These are phyloP conservation scores for Picathartes gymnocephalus DNA, from an alignment of 2,113 vertebrate genomes.

Conservation along the genomic window DNA sequence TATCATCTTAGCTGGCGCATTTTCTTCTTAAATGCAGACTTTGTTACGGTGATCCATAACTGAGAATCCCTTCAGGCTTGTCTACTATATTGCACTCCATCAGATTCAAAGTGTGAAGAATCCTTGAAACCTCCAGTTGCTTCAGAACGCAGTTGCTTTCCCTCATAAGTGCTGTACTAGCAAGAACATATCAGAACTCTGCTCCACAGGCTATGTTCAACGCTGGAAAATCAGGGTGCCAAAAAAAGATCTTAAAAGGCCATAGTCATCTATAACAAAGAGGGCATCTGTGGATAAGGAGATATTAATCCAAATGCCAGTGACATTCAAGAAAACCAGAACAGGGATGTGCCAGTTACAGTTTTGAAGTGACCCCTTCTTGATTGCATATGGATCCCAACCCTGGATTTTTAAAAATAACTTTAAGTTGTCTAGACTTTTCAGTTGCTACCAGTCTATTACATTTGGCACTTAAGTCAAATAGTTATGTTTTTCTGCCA, in stretches of 20 bases:
- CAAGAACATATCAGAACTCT: background rate
- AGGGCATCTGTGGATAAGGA: background rate
- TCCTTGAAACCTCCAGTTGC: slow-evolving; percentile 27
- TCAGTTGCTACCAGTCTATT: background rate
- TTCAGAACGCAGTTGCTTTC: slow-evolving; percentile 17
- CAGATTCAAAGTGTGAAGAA: slow-evolving; percentile 51
- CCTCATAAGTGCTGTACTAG: background rate
- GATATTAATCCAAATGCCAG: background rate
- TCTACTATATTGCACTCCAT: slow-evolving; percentile 35
- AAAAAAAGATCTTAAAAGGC: background rate
- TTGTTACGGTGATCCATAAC: slow-evolving; percentile 45
- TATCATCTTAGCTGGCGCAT: slow-evolving; percentile 11
- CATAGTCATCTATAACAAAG: background rate
- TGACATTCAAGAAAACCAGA: background rate
- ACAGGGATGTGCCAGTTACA: background rate
- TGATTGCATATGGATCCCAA: background rate
- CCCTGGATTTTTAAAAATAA: background rate
- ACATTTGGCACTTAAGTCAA: background rate
- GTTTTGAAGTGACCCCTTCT: background rate
- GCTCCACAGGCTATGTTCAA: background rate
- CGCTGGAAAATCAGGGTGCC: background rate
- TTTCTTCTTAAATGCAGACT: slow-evolving; percentile 52
- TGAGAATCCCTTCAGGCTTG: slow-evolving; percentile 59
- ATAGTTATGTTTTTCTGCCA: background rate
- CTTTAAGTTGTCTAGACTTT: background rate